Evolutionary conservation across 2,797 vertebrate genomes (phyloP).

Genomic region (Enteromius viviparus): DNA sequence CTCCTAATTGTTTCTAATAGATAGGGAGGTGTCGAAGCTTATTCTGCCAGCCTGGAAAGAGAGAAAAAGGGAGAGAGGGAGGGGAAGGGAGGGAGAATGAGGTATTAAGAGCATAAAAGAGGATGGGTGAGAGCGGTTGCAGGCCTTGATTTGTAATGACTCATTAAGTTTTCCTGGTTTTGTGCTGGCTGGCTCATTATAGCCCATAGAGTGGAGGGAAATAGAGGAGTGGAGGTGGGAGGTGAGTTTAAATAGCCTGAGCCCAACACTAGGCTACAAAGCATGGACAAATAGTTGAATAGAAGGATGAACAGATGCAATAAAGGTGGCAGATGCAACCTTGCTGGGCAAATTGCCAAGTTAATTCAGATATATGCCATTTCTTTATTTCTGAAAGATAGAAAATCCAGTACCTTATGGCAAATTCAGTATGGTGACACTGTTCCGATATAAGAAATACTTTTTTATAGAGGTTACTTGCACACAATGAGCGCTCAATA

Average conservation of each 20-base stretch:
- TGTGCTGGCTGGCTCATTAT: constrained; percentile 98
- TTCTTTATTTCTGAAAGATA: constrained; percentile 18
- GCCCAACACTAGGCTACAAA: constrained; percentile 84
- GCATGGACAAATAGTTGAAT: constrained; percentile 81
- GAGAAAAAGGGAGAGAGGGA: constrained; percentile 65
- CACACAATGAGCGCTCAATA: constrained; percentile 3
- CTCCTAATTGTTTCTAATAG: constrained; percentile 99
- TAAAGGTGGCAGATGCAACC: constrained; percentile 88
- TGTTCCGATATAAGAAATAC: not conserved
- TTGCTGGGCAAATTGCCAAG: constrained; percentile 64
- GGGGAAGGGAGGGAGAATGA: constrained; percentile 68
- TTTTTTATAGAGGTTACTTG: constrained; percentile 8
- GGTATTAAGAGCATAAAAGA: constrained; percentile 70
- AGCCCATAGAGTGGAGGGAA: constrained; percentile 90
- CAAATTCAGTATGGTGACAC: constrained; percentile 8
- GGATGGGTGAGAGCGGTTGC: constrained; percentile 86
- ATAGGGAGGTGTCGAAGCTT: constrained; percentile 94
- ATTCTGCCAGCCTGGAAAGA: constrained; percentile 87
- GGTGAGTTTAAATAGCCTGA: constrained; percentile 96
- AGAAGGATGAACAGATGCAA: constrained; percentile 91
- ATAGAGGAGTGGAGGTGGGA: constrained; percentile 94
- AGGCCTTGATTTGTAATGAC: constrained; percentile 92
- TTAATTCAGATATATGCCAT: constrained; percentile 51
- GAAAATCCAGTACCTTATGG: constrained; percentile 32
- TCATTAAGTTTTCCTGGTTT: constrained; percentile 98